A percentile compares a stretch with the other conserved stretches of the same genome.
These are phyloP conservation scores for Xenotilapia longispinis DNA, from an alignment of 2,113 vertebrate species.

Conservation along the genomic window DNA sequence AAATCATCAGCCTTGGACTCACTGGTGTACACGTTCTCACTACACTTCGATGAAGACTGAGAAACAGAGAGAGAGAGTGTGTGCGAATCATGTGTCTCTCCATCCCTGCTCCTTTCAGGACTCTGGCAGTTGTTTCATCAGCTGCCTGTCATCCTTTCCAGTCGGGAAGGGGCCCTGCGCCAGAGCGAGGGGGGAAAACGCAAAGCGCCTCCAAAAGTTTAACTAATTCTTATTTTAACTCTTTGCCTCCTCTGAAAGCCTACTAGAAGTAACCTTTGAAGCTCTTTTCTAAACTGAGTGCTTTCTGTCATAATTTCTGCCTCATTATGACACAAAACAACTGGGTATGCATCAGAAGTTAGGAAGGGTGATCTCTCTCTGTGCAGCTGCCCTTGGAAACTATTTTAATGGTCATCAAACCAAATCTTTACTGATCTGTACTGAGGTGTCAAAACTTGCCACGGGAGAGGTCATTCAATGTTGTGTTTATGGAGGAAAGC, in stretches of 20 bases:
- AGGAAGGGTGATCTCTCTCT: neutral
- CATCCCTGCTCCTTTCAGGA: constrained; percentile 11
- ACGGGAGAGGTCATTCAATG: neutral
- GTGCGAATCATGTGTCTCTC: constrained; percentile 19
- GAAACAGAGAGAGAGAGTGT: neutral
- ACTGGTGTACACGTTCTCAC: neutral
- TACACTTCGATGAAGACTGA: neutral
- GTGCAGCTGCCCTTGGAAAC: neutral
- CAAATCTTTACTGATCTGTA: neutral
- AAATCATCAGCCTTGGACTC: neutral
- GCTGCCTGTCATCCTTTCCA: constrained; percentile 24
- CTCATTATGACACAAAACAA: neutral
- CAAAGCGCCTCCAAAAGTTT: neutral
- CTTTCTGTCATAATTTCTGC: neutral
- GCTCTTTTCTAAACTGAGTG: neutral
- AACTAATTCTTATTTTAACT: neutral
- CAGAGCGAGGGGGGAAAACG: neutral
- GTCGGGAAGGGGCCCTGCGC: neutral
- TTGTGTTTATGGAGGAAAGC: neutral
- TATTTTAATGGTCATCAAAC: neutral
- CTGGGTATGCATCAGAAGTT: neutral
- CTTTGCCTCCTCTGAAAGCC: neutral
- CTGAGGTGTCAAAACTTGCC: neutral
- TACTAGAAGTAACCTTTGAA: neutral
- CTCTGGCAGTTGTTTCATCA: constrained; percentile 1